Base-by-base conservation (phyloP, 1,140 invertebrate species). In the Pseudomyrmex gracilis region DNA sequence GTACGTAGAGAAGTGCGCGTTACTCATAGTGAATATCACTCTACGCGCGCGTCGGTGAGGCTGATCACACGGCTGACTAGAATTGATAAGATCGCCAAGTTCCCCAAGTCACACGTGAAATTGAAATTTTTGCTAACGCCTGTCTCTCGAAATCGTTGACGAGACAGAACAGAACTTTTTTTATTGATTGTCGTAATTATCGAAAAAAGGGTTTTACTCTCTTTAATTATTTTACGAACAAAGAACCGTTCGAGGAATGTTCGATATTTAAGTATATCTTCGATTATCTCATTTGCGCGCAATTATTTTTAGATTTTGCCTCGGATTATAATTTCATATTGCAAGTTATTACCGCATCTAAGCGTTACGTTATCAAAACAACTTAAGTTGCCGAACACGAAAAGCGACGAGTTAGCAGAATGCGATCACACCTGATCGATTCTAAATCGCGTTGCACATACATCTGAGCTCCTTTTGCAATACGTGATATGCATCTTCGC, bases 21-120 rank as follows among this genome's bases (percentile, higher is more conserved):
- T 57, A 82, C 77, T 82, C 87, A 84, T 85, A 57, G 80, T 49
- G 57, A 85, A 85, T 84, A 77, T 78, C 80, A 45, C 74, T 83
- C 64, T 67, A 47, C 53, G 73, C 47, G 34, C 34, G 5, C 5
- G 34, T 34, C 34, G 74, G 47, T 22, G 85, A 49, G 53, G 22
- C 58, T 55, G 66, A 71, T 53, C 64, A 68, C 67, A 51, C 15
- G 58, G 60, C 70, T 77, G 71, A 84, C 66, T 80, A n/a, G 76
- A 58, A 60, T 80, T 80, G 17, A 60, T 49, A 71, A 80, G 66
- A 20, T 71, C 10, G 53, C 58, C 20, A 15, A 58, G 17, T 47
- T 78, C 10, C 20, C 51, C 43, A 13, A 58, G 43, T 15, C 17
- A 34, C 15, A 34, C 13, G 5, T 5, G 34, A 34, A 53, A 13